A percentile compares a stretch with the other conserved stretches of the same genome.
These are phyloP conservation scores for Nilaparvata lugens DNA, from an alignment of 1,140 invertebrate genomes.

Conservation along the genomic window DNA sequence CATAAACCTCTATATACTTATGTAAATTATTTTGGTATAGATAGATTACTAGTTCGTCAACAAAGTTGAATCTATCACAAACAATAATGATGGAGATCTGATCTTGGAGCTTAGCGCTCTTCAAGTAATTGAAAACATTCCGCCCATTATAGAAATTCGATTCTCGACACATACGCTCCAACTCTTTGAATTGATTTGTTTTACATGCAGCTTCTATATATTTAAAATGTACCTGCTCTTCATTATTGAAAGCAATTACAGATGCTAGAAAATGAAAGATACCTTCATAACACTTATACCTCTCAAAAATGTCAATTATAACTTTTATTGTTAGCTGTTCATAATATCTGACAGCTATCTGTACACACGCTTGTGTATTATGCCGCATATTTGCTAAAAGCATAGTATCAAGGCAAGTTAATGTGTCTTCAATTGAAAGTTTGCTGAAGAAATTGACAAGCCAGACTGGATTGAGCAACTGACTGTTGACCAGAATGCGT, in stretches of 20 bases:
- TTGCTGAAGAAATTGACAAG: slow-evolving; percentile 97
- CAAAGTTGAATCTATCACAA: slow-evolving; percentile 98
- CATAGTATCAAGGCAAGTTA: slow-evolving; percentile 98
- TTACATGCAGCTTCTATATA: slow-evolving; percentile 97
- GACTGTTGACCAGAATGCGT: slow-evolving; percentile 92
- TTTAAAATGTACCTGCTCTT: slow-evolving; percentile 99
- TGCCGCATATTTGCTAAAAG: slow-evolving; percentile 93
- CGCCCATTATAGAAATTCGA: slow-evolving; percentile 98
- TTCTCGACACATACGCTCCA: slow-evolving; percentile 96
- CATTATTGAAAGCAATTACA: slow-evolving; percentile 93
- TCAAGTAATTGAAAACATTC: slow-evolving; percentile 97
- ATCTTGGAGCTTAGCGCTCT: slow-evolving; percentile 94
- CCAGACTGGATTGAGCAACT: slow-evolving; percentile 92
- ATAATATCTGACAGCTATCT: slow-evolving; percentile 98
- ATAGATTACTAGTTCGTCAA: slow-evolving; percentile 96
- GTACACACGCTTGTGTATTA: slow-evolving; percentile 93
- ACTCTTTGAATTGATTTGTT: slow-evolving; percentile 98
- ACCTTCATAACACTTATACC: slow-evolving; percentile 97
- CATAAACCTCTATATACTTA: slow-evolving; percentile 99
- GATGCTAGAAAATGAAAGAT: slow-evolving; percentile 98
- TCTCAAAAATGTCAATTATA: slow-evolving; percentile 97
- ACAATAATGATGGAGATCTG: slow-evolving; percentile 98
- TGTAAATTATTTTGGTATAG: slow-evolving; percentile 95
- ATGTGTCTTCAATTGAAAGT: slow-evolving; percentile 93
- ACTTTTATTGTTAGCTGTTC: slow-evolving; percentile 94